Base-by-base conservation (phyloP, 2,888 invertebrate genomes). In the Kryphioiulus occultus region DNA sequence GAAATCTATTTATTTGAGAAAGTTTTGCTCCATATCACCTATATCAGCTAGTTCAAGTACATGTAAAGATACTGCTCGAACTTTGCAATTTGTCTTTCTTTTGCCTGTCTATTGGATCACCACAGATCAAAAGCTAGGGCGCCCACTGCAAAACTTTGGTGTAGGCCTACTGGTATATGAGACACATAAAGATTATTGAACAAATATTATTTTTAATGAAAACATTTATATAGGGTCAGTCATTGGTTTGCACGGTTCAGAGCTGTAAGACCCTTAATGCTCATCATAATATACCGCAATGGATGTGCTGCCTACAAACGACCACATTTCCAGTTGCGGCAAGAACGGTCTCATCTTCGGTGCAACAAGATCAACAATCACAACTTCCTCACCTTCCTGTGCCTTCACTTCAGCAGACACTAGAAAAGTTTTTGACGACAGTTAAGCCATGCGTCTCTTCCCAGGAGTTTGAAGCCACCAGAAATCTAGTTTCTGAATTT, bases 351-450 rank as follows among this genome's bases (percentile, higher is more conserved):
- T 85, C 85, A n/a, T 85, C 85, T 42, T n/a, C 39, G 26, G 85
- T 85, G 39, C 85, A 39, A n/a, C 26, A 78, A 15, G 78, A 30
- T 78, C 85, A 35, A 19, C 85, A 85, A 30, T 12, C 86, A 0
- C 44, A 82, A 4, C 83, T 92, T 30, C 92, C 92, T 0, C 89
- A 89, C 12, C 90, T 92, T 32, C 92, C 92, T 12, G 92, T 92
- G 1, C 92, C 92, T 4, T 90, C 91, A 0, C 89, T 92, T 30
- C 91, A 92, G 26, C 91, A 91, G 87, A 92, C 92, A 4, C 89
- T 92, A 47, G 90, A 92, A 83, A 92, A 91, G 88, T 92, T 91
- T 89, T 90, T 92, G 32, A 89, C 90, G 10, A 90, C 90, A 7
- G 90, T 91, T 10, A 88, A 90, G 85, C 92, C 92, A 9, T 88